These are phyloP conservation scores for Anas platyrhynchos DNA, from an alignment of 2,113 vertebrate genomes.

Conservation along the genomic window DNA sequence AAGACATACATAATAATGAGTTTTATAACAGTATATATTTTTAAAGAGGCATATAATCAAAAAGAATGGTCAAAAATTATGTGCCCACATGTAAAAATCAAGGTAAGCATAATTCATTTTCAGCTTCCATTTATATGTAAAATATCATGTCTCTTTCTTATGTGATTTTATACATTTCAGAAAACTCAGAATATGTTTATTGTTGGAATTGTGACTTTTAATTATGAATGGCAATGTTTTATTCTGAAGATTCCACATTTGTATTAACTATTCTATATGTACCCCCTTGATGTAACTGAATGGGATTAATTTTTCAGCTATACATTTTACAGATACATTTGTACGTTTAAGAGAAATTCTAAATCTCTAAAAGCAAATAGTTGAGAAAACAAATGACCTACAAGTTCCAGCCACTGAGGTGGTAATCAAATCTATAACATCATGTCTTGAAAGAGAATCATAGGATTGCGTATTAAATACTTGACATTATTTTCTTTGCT, in stretches of 20 bases:
- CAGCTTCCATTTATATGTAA: background rate
- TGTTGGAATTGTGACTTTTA: background rate
- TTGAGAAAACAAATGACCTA: conserved; percentile 73
- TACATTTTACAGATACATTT: conserved; percentile 49
- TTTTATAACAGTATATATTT: conserved; percentile 6
- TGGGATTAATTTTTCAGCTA: conserved; percentile 12
- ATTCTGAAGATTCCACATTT: background rate
- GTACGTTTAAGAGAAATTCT: conserved; percentile 22
- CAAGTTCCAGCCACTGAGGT: conserved; percentile 42
- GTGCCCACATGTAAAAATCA: conserved; percentile 3
- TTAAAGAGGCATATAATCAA: conserved; percentile 5
- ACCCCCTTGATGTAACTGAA: background rate
- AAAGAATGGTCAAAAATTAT: background rate
- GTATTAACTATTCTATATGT: background rate
- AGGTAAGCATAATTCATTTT: background rate
- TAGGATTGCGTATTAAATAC: conserved; percentile 76
- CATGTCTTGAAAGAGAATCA: conserved; percentile 69
- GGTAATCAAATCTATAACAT: conserved; percentile 77
- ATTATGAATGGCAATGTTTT: background rate
- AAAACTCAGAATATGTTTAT: background rate
- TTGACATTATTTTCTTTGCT: conserved; percentile 75
- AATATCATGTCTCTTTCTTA: background rate
- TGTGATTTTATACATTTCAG: background rate
- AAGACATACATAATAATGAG: background rate
- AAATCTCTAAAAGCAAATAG: conserved; percentile 45